These are phyloP conservation scores for Meloidogyne exigua DNA, from an alignment of 1,140 invertebrate species.

Conservation along the genomic window DNA sequence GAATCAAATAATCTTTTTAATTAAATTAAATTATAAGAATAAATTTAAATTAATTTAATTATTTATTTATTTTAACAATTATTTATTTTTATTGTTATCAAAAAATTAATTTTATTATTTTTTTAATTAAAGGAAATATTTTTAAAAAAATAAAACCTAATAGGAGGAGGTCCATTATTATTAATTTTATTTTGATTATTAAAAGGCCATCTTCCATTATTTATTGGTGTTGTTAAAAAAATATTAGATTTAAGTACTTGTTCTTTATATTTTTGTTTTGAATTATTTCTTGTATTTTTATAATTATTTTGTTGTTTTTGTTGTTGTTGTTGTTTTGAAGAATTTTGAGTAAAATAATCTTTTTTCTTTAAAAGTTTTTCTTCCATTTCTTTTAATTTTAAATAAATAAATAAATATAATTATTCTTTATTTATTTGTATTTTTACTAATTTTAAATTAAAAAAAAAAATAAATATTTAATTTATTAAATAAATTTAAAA, in stretches of 20 bases:
- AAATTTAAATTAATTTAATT: too few relatives aligned
- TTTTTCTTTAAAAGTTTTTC: conserved; percentile 2
- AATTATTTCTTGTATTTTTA: not conserved
- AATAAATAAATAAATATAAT: too few relatives aligned
- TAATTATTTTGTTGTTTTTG: not conserved
- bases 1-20: conserved; percentile 15
- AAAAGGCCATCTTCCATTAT: not conserved
- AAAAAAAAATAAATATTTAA: too few relatives aligned
- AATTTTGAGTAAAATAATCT: not conserved
- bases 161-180: not conserved
- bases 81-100: too few relatives aligned
- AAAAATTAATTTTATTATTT: too few relatives aligned
- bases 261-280: not conserved
- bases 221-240: not conserved
- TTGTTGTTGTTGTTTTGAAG: not conserved
- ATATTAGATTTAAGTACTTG: not conserved
- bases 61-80: too few relatives aligned
- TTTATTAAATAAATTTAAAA: too few relatives aligned
- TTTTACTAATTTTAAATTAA: too few relatives aligned
- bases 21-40: too few relatives aligned
- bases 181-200: not conserved
- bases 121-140: too few relatives aligned
- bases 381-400: not conserved
- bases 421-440: too few relatives aligned
- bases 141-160: not conserved